These are phyloP conservation scores for Berghia stephanieae DNA, from an alignment of 1,140 invertebrate species.

Conservation along the genomic window DNA sequence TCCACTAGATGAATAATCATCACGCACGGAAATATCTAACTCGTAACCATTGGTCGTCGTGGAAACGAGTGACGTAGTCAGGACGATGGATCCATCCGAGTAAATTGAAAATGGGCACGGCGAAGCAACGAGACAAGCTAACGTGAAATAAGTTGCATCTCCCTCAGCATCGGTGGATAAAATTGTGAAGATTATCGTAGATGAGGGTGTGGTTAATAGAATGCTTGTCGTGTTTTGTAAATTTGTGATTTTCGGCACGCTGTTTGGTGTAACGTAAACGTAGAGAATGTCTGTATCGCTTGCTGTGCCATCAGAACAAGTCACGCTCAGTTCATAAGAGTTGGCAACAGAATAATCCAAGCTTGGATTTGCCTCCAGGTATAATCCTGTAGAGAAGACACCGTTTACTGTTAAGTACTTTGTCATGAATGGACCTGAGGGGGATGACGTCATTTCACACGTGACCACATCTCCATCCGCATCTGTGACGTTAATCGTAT, in stretches of 20 bases:
- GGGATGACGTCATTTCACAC: background rate
- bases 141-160: background rate
- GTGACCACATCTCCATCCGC: background rate
- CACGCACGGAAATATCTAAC: background rate
- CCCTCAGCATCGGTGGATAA: background rate
- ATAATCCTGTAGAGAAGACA: too few species aligned
- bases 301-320: background rate
- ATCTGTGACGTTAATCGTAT: background rate
- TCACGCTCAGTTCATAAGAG: background rate
- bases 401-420: background rate
- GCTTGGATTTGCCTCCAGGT: background rate
- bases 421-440: constrained; percentile 4
- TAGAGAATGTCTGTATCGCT: background rate
- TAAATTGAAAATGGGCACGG: constrained; percentile 23
- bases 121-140: background rate
- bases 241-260: constrained; percentile 4
- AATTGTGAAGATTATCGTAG: background rate
- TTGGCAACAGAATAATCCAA: background rate
- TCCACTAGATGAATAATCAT: background rate
- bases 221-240: too few species aligned
- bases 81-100: constrained; percentile 4
- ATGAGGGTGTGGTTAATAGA: too few species aligned
- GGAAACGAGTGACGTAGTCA: background rate
- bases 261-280: background rate
- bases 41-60: background rate